Conservation (phyloP, 1,140 invertebrate species). For the Hyles euphorbiae region DNA sequence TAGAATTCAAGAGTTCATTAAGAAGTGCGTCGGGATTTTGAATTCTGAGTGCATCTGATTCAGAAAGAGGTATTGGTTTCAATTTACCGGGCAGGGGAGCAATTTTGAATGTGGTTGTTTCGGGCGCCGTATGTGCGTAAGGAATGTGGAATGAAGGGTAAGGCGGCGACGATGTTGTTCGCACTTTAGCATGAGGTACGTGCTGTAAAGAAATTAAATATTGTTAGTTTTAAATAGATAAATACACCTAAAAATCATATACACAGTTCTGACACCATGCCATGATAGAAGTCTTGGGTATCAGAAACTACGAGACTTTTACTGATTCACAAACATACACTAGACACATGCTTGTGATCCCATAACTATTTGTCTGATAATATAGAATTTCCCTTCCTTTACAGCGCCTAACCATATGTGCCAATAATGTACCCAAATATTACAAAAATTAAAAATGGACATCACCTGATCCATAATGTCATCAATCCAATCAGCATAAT, state of each 20-base stretch:
- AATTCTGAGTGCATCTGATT: conserved; percentile 26
- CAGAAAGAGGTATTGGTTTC: conserved; percentile 15
- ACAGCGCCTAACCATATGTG: no score
- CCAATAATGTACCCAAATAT: no score
- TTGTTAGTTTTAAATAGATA: neutral
- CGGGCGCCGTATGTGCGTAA: neutral
- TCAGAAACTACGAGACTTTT: no score
- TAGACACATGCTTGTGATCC: no score
- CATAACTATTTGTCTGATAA: no score
- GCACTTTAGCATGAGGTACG: conserved; percentile 23
- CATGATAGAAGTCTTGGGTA: neutral
- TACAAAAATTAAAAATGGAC: neutral
- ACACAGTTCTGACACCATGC: no score
- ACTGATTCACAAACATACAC: no score
- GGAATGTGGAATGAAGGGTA: conserved; percentile 12
- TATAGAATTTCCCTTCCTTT: no score
- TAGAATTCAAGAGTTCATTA: conserved; percentile 38
- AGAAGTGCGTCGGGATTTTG: conserved; percentile 30
- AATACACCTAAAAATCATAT: no score
- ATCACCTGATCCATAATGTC: conserved; percentile 43
- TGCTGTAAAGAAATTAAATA: conserved; percentile 25
- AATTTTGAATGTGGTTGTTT: conserved; percentile 13
- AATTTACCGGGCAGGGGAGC: neutral
- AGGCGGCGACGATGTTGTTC: conserved; percentile 24
- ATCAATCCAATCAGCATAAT: conserved; percentile 49